Evolutionary conservation across 2,113 vertebrate genomes (phyloP).

Genomic region (Gambusia affinis): DNA sequence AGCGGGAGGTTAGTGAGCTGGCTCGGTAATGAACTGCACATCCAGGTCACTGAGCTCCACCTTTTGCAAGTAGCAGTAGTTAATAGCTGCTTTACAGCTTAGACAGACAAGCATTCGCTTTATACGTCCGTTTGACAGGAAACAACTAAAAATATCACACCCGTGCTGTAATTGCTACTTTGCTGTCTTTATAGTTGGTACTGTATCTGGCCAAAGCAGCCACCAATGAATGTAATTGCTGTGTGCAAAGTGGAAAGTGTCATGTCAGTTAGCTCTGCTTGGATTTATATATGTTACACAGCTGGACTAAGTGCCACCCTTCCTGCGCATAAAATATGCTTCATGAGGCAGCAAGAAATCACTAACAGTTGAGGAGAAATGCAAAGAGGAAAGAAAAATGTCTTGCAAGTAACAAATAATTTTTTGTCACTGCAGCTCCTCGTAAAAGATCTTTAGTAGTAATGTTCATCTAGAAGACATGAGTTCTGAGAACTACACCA

Average conservation of each 20-base stretch:
- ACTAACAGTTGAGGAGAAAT: conserved; percentile 50
- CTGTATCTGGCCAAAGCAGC: conserved; percentile 76
- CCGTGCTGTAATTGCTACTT: conserved; percentile 77
- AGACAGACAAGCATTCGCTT: conserved; percentile 76
- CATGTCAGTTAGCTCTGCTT: conserved; percentile 75
- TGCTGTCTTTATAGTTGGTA: conserved; percentile 78
- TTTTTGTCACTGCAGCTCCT: conserved; percentile 40
- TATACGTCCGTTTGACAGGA: conserved; percentile 74
- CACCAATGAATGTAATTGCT: conserved; percentile 80
- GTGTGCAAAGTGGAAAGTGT: conserved; percentile 73
- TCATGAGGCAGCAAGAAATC: conserved; percentile 56
- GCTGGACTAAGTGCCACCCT: conserved; percentile 70
- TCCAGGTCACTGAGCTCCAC: conserved; percentile 41
- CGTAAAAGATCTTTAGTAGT: conserved; percentile 40
- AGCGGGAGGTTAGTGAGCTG: conserved; percentile 27
- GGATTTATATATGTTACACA: conserved; percentile 75
- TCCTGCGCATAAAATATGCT: conserved; percentile 56
- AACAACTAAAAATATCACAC: conserved; percentile 83
- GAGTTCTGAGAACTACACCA: conserved; percentile 12
- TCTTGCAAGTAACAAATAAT: conserved; percentile 39
- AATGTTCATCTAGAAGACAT: conserved; percentile 31
- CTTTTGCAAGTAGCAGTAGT: conserved; percentile 43
- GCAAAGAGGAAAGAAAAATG: conserved; percentile 35
- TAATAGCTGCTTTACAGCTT: conserved; percentile 58
- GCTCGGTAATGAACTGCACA: conserved; percentile 19